Evolutionary conservation across 2,113 vertebrate genomes (phyloP).

Genomic region (Odontesthes bonariensis): DNA sequence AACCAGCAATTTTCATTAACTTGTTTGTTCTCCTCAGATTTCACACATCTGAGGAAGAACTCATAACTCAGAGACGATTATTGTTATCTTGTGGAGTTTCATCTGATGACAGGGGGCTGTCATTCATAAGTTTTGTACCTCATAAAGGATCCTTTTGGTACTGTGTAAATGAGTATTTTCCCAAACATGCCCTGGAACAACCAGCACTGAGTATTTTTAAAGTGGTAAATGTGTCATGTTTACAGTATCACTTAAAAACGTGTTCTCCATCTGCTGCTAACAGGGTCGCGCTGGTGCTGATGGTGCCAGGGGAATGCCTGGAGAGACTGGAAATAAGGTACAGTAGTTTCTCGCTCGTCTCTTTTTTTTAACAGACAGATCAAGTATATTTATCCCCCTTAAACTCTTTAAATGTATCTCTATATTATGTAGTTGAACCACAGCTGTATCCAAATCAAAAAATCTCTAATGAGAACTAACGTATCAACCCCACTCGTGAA

Average conservation of each 20-base stretch:
- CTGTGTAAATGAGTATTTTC: background rate
- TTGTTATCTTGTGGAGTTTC: too few relatives aligned
- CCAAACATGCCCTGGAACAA: background rate
- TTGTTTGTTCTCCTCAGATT: background rate
- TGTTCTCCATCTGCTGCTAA: background rate
- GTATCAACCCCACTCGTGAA: fast-evolving
- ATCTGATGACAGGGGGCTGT: too few relatives aligned
- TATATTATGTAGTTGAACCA: too few relatives aligned
- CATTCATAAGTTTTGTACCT: too few relatives aligned
- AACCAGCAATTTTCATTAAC: fast-evolving
- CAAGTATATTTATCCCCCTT: too few relatives aligned
- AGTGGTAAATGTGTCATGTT: background rate
- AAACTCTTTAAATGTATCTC: background rate
- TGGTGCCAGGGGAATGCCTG: slow-evolving; percentile 95
- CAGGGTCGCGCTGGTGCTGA: slow-evolving; percentile 95
- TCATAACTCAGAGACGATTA: background rate
- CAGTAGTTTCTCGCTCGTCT: background rate
- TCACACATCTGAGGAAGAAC: background rate
- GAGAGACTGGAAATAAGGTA: slow-evolving; percentile 93
- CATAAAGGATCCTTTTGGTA: too few relatives aligned
- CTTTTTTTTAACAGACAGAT: too few relatives aligned
- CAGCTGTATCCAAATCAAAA: background rate
- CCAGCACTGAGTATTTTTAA: background rate
- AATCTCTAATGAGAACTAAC: background rate
- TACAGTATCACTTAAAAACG: background rate